Conservation (phyloP, 2,113 vertebrate genomes). For the Sardina pilchardus region DNA sequence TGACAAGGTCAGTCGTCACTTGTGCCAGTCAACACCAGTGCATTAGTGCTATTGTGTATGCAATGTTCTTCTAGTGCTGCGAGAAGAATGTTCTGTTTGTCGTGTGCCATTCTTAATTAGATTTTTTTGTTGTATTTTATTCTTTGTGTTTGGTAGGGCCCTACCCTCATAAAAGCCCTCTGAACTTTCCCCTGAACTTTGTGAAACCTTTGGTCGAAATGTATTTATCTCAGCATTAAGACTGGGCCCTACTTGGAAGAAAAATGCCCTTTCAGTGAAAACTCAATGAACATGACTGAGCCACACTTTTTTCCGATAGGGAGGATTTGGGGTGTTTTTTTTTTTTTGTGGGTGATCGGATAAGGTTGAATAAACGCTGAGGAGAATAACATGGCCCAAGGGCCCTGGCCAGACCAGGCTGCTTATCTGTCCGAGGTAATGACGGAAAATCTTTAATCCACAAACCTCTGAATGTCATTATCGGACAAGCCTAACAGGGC, state of each 20-base stretch:
- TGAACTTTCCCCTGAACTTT: not conserved
- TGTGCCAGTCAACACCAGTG: not conserved
- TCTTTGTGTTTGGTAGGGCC: not conserved
- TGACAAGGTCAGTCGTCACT: not conserved
- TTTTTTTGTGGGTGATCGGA: not conserved
- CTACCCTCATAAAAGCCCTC: not conserved
- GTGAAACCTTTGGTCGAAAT: not conserved
- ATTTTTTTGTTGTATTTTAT: not conserved
- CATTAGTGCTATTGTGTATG: not conserved
- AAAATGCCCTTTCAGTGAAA: constrained; percentile 21
- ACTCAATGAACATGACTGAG: constrained; percentile 28
- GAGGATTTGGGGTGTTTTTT: not conserved
- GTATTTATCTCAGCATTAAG: not conserved
- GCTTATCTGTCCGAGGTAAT: constrained; percentile 23
- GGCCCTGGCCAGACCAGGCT: not conserved
- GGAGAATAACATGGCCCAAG: constrained; percentile 8
- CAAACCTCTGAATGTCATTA: constrained; percentile 23
- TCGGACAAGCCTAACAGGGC: not conserved
- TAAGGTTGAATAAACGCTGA: constrained; percentile 36
- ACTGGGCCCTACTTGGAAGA: not conserved
- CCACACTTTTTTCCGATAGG: not conserved
- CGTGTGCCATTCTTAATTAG: not conserved
- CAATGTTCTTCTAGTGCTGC: not conserved
- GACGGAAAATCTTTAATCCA: constrained; percentile 29
- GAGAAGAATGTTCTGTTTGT: not conserved